Evolutionary conservation across 1,140 invertebrate species (phyloP), one percentile per base, ranked within the genome.

Genomic region (Chironomus tepperi): DNA sequence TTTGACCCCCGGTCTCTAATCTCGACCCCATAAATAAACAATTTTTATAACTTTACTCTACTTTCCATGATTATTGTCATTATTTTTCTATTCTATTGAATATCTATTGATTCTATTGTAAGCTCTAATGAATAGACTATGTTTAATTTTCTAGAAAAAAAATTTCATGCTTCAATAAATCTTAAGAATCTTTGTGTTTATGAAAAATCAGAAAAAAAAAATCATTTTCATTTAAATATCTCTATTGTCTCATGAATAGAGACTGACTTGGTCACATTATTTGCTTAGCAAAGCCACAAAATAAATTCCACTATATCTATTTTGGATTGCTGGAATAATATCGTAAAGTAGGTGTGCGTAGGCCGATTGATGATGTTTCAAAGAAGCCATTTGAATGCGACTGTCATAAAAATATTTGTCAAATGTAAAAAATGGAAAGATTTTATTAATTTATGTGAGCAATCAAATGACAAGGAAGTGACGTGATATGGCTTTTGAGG

Each of bases 111-210:
- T 10, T 57, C n/a, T 10, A 18, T 70, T 70, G 65, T 18, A 7
- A 8, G n/a, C 65, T 34, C 24, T 18, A 70, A 70, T 70, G 16
- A 70, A 57, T 57, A n/a, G 47, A 57, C 9, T 57, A 10, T 57
- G n/a, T 12, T 57, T 12, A 57, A 57, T 12, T 10, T 57, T 57
- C 47, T 57, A 57, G 9, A 57, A 57, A n/a, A 70, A 65, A 70
- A 18, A 70, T 70, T 70, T 70, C 65, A 70, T 21, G 65, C 65
- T 70, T 70, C 65, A 70, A 70, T 19, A 70, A 70, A 19, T 70
- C 19, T 70, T 19, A 3, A 18, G 19, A 18, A 9, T 70, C 8
- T 18, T 21, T 70, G 16, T 19, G 16, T 70, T 70, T 21, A 70
- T 70, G 65, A 70, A 9, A 70, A 70, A 18, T 19, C 19, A 18